Conservation (phyloP, 1,140 invertebrate genomes). For the Leptopilina clavipes region DNA sequence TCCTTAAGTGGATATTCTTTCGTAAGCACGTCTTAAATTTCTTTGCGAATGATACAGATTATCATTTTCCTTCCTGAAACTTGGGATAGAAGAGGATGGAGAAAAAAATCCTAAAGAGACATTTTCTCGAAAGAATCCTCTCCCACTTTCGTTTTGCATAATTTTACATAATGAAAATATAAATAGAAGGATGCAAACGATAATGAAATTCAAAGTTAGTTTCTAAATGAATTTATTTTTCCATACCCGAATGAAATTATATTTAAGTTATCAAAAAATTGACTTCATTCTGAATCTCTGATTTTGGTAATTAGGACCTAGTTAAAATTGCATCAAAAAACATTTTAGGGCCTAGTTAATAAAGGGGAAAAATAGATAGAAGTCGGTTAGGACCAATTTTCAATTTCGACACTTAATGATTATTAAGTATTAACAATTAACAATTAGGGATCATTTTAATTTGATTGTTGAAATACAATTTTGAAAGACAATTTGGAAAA, state of each 20-base stretch:
- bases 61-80: conserved; percentile 7
- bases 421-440: too few relatives aligned
- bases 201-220: conserved; percentile 8
- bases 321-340: too few relatives aligned
- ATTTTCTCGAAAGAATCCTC: background rate
- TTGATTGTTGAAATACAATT: too few relatives aligned
- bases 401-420: too few relatives aligned
- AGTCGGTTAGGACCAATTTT: too few relatives aligned
- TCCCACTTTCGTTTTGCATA: background rate
- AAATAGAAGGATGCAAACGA: background rate
- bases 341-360: too few relatives aligned
- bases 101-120: background rate
- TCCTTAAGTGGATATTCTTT: conserved; percentile 2
- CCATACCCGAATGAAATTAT: background rate
- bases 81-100: background rate
- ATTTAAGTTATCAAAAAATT: too few relatives aligned
- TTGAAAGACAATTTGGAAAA: too few relatives aligned
- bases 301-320: too few relatives aligned
- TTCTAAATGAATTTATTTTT: background rate
- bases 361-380: too few relatives aligned
- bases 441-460: too few relatives aligned
- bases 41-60: conserved; percentile 19
- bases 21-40: conserved; percentile 24
- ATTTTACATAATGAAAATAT: conserved; percentile 13
- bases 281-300: too few relatives aligned